Evolutionary conservation across 1,140 invertebrate genomes (phyloP), one percentile per base, ranked within the genome.

Genomic region (Drosophila miranda): DNA sequence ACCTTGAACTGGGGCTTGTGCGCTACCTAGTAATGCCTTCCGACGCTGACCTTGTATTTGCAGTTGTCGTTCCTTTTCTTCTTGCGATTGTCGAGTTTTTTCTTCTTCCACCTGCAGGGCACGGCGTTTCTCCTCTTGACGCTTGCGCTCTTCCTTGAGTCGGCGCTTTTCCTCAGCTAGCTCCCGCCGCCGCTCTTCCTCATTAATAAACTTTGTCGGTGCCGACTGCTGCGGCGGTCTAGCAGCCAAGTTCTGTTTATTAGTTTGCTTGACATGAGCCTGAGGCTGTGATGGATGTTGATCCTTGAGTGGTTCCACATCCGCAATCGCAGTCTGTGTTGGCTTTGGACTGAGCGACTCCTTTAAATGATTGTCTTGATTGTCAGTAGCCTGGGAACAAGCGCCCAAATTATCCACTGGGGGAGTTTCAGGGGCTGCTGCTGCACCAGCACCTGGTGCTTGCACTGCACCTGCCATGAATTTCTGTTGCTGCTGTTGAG

Each of bases 91-190:
- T 3, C 82, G 80, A 38, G 70, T 55, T 38, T 69, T 81, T 48
- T 90, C 77, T 60, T 90, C 89, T 30, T 82, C 84, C 3, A 55
- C 78, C 23, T 68, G 64, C 21, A 75, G 21, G 3, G 41, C 70
- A 21, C 90, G 92, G 68, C 80, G 92, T 79, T 87, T 89, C 71
- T 93, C 89, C 78, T 93, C 93, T 45, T 93, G 56, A 75, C 92
- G 79, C 92, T 93, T 67, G 91, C 92, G 80, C 91, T 93, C 78
- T 74, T 90, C 89, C 44, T 83, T 89, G 1, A 73, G 28, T 1
- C 77, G 69, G 2, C 70, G 56, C 21, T 88, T 86, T 41, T 79
- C 86, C 34, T 89, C 84, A 4, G 46, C 46, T 28, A 54, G 64
- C 6, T 84, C 90, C 56, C 76, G 57, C 7, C 74, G 80, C 0